phyloP scores from a whole-genome alignment of 2,797 vertebrate species.

The Smutsia temminckii region DNA sequence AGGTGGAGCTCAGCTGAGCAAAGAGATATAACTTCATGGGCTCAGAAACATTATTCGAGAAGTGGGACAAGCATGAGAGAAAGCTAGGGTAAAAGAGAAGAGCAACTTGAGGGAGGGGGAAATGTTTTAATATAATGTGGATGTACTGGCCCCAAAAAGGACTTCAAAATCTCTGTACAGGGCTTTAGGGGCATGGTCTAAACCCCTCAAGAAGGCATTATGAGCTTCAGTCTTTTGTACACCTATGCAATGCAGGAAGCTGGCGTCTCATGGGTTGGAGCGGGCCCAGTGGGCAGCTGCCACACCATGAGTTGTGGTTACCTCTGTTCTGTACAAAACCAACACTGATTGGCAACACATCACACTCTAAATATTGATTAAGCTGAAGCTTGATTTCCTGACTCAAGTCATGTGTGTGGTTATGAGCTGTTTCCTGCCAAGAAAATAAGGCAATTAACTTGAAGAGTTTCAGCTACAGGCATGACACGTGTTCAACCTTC shows the following conservation, averaged over 20 bases:
- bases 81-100: not conserved
- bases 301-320: not conserved
- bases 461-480: slow-evolving; percentile 71
- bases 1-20: not conserved
- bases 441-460: slow-evolving; percentile 76
- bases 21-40: not conserved
- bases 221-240: not conserved
- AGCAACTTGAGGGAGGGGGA: not conserved
- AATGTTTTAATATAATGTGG: not conserved
- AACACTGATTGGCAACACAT: slow-evolving; percentile 75
- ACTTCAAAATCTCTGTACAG: rapidly evolving
- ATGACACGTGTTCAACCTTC: slow-evolving; percentile 70
- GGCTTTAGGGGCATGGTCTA: not conserved
- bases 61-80: not conserved
- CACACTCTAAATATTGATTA: slow-evolving; percentile 82
- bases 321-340: slow-evolving; percentile 66
- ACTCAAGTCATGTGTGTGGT: slow-evolving; percentile 70
- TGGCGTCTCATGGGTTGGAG: not conserved
- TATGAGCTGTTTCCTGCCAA: slow-evolving; percentile 77
- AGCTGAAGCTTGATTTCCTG: slow-evolving; percentile 77
- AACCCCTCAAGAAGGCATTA: not conserved
- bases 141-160: not conserved
- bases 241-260: not conserved
- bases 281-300: slow-evolving; percentile 44
- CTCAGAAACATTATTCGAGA: not conserved